Evolutionary conservation across 2,888 invertebrate species (phyloP).

Genomic region (Phaedon cochleariae): DNA sequence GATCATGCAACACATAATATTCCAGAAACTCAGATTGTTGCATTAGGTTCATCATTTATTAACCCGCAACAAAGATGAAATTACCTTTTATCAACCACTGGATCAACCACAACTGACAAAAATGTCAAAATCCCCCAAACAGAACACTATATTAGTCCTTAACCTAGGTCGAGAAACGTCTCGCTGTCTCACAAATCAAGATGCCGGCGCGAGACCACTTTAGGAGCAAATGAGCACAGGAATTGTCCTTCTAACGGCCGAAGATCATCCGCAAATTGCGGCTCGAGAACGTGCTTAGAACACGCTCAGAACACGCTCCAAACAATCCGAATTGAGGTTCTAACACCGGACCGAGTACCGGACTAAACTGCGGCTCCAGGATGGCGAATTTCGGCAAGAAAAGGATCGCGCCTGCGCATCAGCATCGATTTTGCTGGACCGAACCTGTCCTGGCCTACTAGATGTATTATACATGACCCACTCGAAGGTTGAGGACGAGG

Average conservation of each 20-base stretch:
- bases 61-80: conserved; percentile 2
- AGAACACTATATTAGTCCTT: conserved; percentile 8
- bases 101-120: no score
- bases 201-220: conserved; percentile 1
- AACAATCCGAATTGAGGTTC: conserved; percentile 17
- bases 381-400: conserved; percentile 49
- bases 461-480: conserved; percentile 60
- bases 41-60: no score
- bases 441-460: conserved; percentile 59
- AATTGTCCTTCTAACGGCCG: neutral
- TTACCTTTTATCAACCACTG: conserved; percentile 9
- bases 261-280: neutral
- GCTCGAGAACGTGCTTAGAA: conserved; percentile 14
- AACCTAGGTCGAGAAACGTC: conserved; percentile 8
- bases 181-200: no score
- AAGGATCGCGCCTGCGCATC: conserved; percentile 54
- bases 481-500: conserved; percentile 47
- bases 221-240: conserved; percentile 4
- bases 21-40: no score
- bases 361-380: conserved; percentile 56
- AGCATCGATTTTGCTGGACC: conserved; percentile 58
- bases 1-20: no score
- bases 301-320: conserved; percentile 26
- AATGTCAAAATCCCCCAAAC: neutral
- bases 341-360: conserved; percentile 41